These are phyloP conservation scores for Psylliodes chrysocephalus DNA, from an alignment of 2,888 invertebrate genomes.

Conservation along the genomic window DNA sequence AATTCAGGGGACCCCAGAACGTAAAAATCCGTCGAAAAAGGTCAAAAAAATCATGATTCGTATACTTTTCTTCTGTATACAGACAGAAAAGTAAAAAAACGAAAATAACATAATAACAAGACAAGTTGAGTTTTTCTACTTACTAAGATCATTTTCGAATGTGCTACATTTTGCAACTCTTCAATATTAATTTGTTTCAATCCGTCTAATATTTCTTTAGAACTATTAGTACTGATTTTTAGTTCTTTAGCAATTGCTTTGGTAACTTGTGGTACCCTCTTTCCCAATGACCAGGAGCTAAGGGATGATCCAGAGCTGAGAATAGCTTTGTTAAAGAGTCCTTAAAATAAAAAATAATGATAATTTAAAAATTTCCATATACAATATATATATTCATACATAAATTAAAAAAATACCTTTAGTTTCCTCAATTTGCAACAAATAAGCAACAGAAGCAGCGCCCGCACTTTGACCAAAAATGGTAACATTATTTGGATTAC, in stretches of 20 bases:
- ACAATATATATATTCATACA: too few species aligned
- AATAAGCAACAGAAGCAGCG: slow-evolving; percentile 64
- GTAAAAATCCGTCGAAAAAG: too few species aligned
- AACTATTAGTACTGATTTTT: not conserved
- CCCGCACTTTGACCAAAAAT: slow-evolving; percentile 78
- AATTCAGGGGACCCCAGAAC: too few species aligned
- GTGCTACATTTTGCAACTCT: slow-evolving; percentile 6
- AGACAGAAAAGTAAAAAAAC: too few species aligned
- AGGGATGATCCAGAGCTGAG: slow-evolving; percentile 54
- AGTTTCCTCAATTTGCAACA: slow-evolving; percentile 26
- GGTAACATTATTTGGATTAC: slow-evolving; percentile 75
- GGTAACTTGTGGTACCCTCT: not conserved
- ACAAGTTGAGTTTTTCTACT: not conserved
- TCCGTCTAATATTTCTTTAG: not conserved
- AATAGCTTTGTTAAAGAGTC: slow-evolving; percentile 53
- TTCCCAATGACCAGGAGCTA: slow-evolving; percentile 52
- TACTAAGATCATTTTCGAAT: slow-evolving; percentile 25
- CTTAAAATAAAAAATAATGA: slow-evolving; percentile 11
- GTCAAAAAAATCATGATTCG: too few species aligned
- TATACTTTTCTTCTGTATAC: too few species aligned
- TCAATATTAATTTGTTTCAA: slow-evolving; percentile 12
- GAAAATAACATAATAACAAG: too few species aligned
- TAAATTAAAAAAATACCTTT: too few species aligned
- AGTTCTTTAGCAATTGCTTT: slow-evolving; percentile 10
- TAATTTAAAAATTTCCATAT: not conserved